These are phyloP conservation scores for Notarius lentiginosus DNA, from an alignment of 2,113 vertebrate species.

Conservation along the genomic window DNA sequence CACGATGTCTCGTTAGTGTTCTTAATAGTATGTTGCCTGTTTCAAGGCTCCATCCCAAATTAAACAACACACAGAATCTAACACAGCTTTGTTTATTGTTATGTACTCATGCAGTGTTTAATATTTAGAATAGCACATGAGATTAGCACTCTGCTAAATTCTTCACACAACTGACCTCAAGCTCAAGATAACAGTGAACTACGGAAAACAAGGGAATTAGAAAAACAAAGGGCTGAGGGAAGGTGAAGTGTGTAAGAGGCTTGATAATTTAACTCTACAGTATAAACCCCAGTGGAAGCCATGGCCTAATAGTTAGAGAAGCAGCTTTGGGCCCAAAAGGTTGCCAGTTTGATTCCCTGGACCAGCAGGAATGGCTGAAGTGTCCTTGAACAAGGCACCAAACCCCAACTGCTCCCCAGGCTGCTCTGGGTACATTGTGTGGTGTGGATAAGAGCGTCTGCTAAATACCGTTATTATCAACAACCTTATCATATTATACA, in stretches of 20 bases:
- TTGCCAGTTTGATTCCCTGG: no score
- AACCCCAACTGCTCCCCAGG: no score
- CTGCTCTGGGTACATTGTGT: no score
- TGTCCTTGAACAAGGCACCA: no score
- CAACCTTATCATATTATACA: no score
- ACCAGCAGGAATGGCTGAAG: no score
- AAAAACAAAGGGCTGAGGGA: neutral
- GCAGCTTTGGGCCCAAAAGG: no score
- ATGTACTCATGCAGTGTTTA: neutral
- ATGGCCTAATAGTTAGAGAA: no score
- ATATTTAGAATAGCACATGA: neutral
- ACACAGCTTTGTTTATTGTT: neutral
- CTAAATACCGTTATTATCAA: no score
- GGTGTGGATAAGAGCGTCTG: no score
- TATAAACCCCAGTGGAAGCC: no score
- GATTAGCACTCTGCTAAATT: neutral
- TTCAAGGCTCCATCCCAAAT: neutral
- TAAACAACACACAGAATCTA: neutral
- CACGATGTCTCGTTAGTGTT: neutral
- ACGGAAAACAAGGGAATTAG: neutral
- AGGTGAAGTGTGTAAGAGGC: neutral
- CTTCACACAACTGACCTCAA: neutral
- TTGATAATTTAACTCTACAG: neutral
- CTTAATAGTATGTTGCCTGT: neutral
- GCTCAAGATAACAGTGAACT: neutral